A percentile compares a stretch with the other conserved stretches of the same genome.
These are phyloP conservation scores for Euzophera pinguis DNA, from an alignment of 2,888 invertebrate species.

Conservation along the genomic window DNA sequence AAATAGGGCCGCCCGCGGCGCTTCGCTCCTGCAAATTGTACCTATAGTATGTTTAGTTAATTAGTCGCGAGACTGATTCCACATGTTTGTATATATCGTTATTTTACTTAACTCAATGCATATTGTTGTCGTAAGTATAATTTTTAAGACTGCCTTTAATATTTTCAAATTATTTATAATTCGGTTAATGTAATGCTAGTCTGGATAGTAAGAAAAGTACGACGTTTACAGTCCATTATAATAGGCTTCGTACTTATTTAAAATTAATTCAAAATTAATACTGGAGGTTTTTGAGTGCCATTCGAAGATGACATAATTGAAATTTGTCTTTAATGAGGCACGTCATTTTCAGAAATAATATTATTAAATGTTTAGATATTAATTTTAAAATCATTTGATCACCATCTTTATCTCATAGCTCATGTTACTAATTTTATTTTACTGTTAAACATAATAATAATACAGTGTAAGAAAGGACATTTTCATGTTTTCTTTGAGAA, in stretches of 20 bases:
- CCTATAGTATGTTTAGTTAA: conserved; percentile 37
- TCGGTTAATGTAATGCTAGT: conserved; percentile 48
- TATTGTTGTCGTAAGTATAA: conserved; percentile 6
- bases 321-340: too few species aligned
- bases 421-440: not conserved
- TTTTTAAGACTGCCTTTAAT: conserved; percentile 47
- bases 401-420: not conserved
- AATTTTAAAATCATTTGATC: not conserved
- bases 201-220: conserved; percentile 38
- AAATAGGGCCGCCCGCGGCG: conserved; percentile 27
- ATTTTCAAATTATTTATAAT: conserved; percentile 49
- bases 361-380: not conserved
- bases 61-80: conserved; percentile 29
- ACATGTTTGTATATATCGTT: conserved; percentile 13
- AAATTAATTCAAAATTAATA: conserved; percentile 34
- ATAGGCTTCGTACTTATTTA: conserved; percentile 32
- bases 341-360: too few species aligned
- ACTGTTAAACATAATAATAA: not conserved
- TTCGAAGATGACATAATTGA: conserved; percentile 9
- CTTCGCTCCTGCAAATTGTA: conserved; percentile 25
- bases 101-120: not conserved
- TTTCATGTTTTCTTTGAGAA: too few species aligned
- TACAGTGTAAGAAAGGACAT: too few species aligned
- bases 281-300: conserved; percentile 21
- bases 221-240: conserved; percentile 31